Evolutionary conservation across 2,797 vertebrate genomes (phyloP).

Genomic region (Spea hammondii): DNA sequence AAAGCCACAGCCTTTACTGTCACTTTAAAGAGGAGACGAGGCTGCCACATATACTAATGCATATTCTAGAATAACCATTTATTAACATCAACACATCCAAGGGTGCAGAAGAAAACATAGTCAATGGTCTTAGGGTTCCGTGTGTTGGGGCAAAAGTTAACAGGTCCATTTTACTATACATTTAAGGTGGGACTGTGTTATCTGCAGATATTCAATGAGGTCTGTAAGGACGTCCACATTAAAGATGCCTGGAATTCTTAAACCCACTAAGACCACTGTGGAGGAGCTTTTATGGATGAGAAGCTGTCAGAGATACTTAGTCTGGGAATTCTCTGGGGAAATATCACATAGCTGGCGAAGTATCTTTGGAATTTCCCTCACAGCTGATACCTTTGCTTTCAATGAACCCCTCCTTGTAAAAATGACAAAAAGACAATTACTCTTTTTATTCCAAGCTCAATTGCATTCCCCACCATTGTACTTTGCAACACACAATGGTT

Average conservation of each 20-base stretch:
- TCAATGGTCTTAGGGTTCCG: too few relatives aligned
- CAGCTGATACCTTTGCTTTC: conserved; percentile 54
- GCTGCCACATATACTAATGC: too few relatives aligned
- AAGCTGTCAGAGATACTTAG: conserved; percentile 67
- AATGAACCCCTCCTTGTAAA: conserved; percentile 40
- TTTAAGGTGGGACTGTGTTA: not conserved
- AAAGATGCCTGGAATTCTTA: conserved; percentile 43
- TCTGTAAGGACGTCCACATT: conserved; percentile 15
- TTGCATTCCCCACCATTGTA: conserved; percentile 16
- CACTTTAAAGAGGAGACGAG: too few relatives aligned
- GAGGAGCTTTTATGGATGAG: conserved; percentile 54
- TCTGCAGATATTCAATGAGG: conserved; percentile 18
- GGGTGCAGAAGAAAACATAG: too few relatives aligned
- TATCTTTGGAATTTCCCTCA: conserved; percentile 69
- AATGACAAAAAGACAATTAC: conserved; percentile 27
- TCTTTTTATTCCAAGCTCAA: conserved; percentile 47
- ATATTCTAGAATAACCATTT: too few relatives aligned
- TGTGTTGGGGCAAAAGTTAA: not conserved
- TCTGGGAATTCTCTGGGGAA: conserved; percentile 68
- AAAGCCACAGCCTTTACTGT: too few relatives aligned
- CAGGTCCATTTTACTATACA: not conserved
- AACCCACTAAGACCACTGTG: conserved; percentile 31
- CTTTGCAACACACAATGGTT: conserved; percentile 25
- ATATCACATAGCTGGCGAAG: conserved; percentile 67
- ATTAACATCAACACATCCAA: too few relatives aligned